phyloP scores from a whole-genome alignment of 2,113 vertebrate genomes.

The Lophura nycthemera region DNA sequence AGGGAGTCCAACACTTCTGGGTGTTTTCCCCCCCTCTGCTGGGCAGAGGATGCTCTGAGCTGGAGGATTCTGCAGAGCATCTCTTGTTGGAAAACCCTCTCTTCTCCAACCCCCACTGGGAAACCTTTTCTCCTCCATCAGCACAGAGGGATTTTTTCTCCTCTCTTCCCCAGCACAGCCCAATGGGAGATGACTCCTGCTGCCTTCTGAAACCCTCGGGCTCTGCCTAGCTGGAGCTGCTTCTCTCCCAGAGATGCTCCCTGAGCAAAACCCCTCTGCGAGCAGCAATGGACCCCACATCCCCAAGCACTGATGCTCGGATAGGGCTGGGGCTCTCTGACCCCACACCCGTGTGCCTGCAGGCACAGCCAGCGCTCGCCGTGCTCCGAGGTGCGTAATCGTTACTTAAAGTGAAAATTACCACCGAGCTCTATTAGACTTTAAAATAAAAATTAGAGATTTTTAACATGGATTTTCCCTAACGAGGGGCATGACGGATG shows the following conservation, averaged over 20 bases:
- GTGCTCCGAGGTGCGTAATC: background rate
- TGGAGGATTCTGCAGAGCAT: rapidly evolving
- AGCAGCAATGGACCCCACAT: background rate
- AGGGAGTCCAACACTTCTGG: rapidly evolving
- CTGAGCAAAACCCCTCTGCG: background rate
- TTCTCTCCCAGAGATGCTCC: rapidly evolving
- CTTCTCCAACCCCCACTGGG: too few species aligned
- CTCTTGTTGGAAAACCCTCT: background rate
- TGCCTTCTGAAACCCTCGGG: background rate
- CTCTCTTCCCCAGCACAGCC: background rate
- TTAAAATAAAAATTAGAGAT: constrained; percentile 70
- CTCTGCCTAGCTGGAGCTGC: background rate
- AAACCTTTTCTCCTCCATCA: too few species aligned
- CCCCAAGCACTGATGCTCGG: rapidly evolving
- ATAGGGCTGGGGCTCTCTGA: rapidly evolving
- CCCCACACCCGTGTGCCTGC: too few species aligned
- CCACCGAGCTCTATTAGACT: constrained; percentile 19
- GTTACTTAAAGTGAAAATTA: constrained; percentile 67
- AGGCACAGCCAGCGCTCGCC: background rate
- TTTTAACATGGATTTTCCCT: constrained; percentile 69
- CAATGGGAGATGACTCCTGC: background rate
- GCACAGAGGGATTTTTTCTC: background rate
- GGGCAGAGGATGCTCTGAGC: rapidly evolving
- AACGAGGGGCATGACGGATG: constrained; percentile 67
- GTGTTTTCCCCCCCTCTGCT: background rate